phyloP scores from a whole-genome alignment of 2,888 invertebrate genomes.

The Parelbella ahira region DNA sequence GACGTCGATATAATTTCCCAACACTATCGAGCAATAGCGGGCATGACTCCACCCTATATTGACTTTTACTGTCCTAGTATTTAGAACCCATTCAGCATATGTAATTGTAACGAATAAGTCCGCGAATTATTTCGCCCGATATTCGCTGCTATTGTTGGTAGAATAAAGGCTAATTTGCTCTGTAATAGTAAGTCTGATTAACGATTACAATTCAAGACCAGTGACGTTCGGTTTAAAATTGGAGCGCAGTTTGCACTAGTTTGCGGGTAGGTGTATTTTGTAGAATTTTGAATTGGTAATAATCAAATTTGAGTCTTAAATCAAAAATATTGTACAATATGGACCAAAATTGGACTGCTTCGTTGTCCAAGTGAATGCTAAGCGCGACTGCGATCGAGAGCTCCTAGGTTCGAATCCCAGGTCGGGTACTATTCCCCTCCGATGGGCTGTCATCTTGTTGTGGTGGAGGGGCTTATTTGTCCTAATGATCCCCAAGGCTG shows the following conservation, averaged over 20 bases:
- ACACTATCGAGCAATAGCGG: constrained; percentile 10
- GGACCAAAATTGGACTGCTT: too few relatives aligned
- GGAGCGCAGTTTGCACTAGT: constrained; percentile 4
- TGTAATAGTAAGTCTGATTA: constrained; percentile 13
- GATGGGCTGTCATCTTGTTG: too few relatives aligned
- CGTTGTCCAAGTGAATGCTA: too few relatives aligned
- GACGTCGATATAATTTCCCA: constrained; percentile 26
- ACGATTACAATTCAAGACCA: constrained; percentile 13
- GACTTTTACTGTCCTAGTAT: background rate
- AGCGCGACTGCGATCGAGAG: too few relatives aligned
- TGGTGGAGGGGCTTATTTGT: too few relatives aligned
- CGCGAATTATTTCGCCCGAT: constrained; percentile 7
- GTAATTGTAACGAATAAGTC: constrained; percentile 3
- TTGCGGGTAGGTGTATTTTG: constrained; percentile 2
- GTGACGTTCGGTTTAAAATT: constrained; percentile 13
- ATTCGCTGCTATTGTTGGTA: constrained; percentile 5
- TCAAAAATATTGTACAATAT: too few relatives aligned
- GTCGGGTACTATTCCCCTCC: too few relatives aligned
- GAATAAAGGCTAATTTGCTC: constrained; percentile 16
- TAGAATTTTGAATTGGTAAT: background rate
- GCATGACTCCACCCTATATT: background rate
- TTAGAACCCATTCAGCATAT: constrained; percentile 1
- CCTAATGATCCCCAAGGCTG: too few relatives aligned
- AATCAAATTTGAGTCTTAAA: too few relatives aligned
- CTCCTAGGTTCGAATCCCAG: too few relatives aligned